Evolutionary conservation across 2,797 vertebrate species (phyloP).

Genomic region (Tauraco hartlaubi): DNA sequence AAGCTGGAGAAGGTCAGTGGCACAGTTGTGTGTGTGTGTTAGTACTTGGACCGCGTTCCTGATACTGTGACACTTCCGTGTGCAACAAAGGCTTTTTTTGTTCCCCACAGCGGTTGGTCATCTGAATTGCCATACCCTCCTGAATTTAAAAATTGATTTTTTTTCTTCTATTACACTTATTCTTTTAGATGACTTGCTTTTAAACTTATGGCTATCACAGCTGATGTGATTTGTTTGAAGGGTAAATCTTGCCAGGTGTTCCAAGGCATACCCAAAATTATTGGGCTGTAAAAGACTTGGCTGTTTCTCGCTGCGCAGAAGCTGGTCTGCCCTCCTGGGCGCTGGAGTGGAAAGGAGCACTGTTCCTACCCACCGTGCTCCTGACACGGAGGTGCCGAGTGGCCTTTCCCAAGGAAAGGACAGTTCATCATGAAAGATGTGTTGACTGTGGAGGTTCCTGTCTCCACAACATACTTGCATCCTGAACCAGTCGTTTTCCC

Average conservation of each 20-base stretch:
- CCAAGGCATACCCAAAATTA: background rate
- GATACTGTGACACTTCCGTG: accelerated
- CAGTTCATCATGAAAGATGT: background rate
- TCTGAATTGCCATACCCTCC: background rate
- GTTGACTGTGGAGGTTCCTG: background rate
- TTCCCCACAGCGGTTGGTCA: background rate
- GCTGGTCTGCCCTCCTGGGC: background rate
- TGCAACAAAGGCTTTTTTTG: background rate
- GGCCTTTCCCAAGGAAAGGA: background rate
- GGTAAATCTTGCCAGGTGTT: background rate
- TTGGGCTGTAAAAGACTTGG: background rate
- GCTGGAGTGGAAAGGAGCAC: background rate
- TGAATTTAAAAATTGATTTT: background rate
- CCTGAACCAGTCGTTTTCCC: background rate
- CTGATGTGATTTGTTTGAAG: background rate
- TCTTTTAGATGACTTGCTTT: background rate
- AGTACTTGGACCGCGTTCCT: background rate
- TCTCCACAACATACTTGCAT: background rate
- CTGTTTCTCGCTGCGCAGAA: background rate
- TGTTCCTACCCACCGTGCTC: background rate
- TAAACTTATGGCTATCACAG: background rate
- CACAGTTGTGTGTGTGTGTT: background rate
- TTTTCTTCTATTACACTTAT: accelerated
- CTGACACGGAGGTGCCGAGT: background rate
- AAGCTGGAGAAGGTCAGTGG: slow-evolving; percentile 96